Evolutionary conservation across 2,888 invertebrate species (phyloP), one percentile per base, ranked within the genome.

Genomic region (Lissonota sp.): DNA sequence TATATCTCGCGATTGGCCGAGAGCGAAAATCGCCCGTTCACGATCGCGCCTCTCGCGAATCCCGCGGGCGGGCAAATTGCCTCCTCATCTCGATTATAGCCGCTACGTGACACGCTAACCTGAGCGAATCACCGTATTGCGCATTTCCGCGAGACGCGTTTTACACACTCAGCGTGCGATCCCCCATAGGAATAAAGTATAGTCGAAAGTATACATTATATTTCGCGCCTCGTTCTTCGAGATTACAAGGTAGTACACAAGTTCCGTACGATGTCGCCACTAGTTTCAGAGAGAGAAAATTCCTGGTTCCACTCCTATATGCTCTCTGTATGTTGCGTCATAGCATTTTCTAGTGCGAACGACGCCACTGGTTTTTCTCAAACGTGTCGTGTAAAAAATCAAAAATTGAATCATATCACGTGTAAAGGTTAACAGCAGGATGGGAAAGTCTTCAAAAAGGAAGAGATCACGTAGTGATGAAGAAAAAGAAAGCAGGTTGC

Each of bases 51-150:
- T 60, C 85, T 53, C 60, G 87, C 88, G 88, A 89, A 58, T 51
- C 49, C 46, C 46, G 46, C 10, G 46, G 14, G 51, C 14, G 51
- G 84, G 88, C 88, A 90, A 92, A 91, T 91, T 92, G 87, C 89
- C 90, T 86, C 88, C 89, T 89, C 90, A 88, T 89, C 91, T 88
- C 87, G 89, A n/a, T 90, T 91, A 92, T 91, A 90, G 89, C 89
- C 84, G 84, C 85, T 85, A 91, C 89, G 90, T 89, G 90, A 86
- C 80, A 70, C 84, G 72, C 81, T 69, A 81, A 64, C 64, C 12
- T 5, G 58, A 78, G 37, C 75, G 78, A 79, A 75, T 74, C 66
- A 70, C 10, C 77, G 81, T 67, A 53, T 67, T 66, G 75, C 51
- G 57, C 71, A 53, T 75, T 73, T 71, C 7, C 12, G 7, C 26